These are phyloP conservation scores for Furnarius figulus DNA, from an alignment of 2,113 vertebrate species.

Conservation along the genomic window DNA sequence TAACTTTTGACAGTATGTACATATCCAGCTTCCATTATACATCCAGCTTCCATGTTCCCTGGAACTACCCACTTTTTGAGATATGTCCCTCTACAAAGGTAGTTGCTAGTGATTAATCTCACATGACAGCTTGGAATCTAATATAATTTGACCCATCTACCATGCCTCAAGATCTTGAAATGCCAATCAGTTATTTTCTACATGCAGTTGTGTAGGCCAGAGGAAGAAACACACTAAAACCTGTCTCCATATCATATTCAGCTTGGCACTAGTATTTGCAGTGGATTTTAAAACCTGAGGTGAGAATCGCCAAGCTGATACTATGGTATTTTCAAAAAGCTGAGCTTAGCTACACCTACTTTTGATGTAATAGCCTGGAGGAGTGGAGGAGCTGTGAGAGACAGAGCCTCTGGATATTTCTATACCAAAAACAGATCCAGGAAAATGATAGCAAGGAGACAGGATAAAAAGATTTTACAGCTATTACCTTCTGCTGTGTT, in stretches of 20 bases:
- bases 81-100: not conserved
- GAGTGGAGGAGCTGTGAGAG: not conserved
- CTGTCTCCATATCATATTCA: not conserved
- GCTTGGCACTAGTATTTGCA: not conserved
- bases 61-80: not conserved
- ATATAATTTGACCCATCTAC: not conserved
- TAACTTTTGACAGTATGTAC: not conserved
- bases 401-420: not conserved
- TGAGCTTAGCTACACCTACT: not conserved
- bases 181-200: not conserved
- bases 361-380: not conserved
- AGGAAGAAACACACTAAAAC: not conserved
- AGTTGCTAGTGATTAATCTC: not conserved
- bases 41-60: not conserved
- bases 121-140: not conserved
- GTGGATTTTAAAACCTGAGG: not conserved
- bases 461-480: slow-evolving; percentile 4
- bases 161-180: not conserved
- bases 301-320: not conserved
- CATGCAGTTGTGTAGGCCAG: not conserved
- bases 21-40: not conserved
- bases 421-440: not conserved
- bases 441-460: not conserved
- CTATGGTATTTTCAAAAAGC: not conserved
- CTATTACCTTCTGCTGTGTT: not conserved